These are phyloP conservation scores for Sclerurus mexicanus DNA, from an alignment of 2,113 vertebrate genomes.

Conservation along the genomic window DNA sequence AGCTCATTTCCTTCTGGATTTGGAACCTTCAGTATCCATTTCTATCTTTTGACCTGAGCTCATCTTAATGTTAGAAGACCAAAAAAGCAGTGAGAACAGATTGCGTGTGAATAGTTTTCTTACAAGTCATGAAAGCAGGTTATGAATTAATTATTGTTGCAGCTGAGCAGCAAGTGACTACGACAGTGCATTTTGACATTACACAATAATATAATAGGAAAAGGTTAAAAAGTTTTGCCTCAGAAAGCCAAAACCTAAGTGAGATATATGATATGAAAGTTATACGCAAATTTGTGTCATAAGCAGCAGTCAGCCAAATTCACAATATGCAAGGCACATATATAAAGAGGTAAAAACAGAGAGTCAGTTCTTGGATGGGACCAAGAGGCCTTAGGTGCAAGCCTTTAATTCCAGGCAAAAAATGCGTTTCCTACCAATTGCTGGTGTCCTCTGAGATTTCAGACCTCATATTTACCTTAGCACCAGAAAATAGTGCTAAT, in stretches of 20 bases:
- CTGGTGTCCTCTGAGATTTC: background rate
- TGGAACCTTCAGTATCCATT: background rate
- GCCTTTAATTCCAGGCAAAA: background rate
- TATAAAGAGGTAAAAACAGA: background rate
- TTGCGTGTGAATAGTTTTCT: background rate
- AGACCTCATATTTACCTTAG: background rate
- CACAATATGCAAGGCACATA: background rate
- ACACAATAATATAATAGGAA: background rate
- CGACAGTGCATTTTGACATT: background rate
- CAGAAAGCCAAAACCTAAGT: background rate
- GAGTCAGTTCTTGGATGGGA: background rate
- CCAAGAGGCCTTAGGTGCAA: background rate
- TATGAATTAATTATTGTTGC: background rate
- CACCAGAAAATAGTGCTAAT: background rate
- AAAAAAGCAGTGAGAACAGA: background rate
- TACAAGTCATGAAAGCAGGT: background rate
- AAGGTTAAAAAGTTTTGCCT: background rate
- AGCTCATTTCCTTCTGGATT: background rate
- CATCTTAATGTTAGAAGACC: background rate
- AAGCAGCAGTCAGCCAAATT: background rate
- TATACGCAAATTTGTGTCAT: background rate
- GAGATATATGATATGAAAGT: accelerated
- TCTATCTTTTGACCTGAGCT: background rate
- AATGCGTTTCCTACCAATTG: background rate
- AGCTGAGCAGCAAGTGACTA: background rate